Base-by-base conservation (phyloP, 1,140 invertebrate genomes). In the Pogonus chalceus region DNA sequence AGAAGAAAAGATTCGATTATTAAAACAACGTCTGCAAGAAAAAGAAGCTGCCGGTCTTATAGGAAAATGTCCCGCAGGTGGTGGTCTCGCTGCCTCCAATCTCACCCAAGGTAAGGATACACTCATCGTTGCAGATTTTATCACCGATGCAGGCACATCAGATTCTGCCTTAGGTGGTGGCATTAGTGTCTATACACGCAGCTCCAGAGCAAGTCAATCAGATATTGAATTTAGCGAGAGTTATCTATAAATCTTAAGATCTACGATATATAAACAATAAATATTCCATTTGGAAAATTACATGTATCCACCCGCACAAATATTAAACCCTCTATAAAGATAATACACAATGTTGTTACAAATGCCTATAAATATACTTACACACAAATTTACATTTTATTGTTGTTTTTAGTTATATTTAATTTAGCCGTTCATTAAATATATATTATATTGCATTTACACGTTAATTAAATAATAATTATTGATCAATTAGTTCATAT, bases 171-270 rank as follows among this genome's bases (percentile, higher is more conserved):
- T 84, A 62, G 80, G 81, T 65, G 83, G 81, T 71, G 79, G 81
- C 56, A 75, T 82, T 63, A 82, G 81, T 43, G 77, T 84, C 56
- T 83, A 85, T 67, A 88, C 87, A 47, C 78, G 85, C 58, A 87
- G 85, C 49, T 87, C 86, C 31, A 76, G 83, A 60, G 84, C 83
- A 64, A 86, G 84, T 67, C 82, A 83, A 62, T 88, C 88, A 39
- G 88, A 90, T 71, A 79, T 87, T 66, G 88, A 91, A 68, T 88
- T 90, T 67, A 90, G 88, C 51, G 89, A 91, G 68, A 90, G 88
- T 61, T 92, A 91, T 69, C 76, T 90, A 56, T 90, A 83, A 80
- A 60, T 39, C 20, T 14, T 14, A 14, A 52, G 21, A n/a, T n/a
- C n/a, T n/a, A n/a, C n/a, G n/a, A n/a, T n/a, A n/a, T n/a, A 21